Base-by-base conservation (phyloP, 2,888 invertebrate species). In the Caenorhabditis doughertyi region DNA sequence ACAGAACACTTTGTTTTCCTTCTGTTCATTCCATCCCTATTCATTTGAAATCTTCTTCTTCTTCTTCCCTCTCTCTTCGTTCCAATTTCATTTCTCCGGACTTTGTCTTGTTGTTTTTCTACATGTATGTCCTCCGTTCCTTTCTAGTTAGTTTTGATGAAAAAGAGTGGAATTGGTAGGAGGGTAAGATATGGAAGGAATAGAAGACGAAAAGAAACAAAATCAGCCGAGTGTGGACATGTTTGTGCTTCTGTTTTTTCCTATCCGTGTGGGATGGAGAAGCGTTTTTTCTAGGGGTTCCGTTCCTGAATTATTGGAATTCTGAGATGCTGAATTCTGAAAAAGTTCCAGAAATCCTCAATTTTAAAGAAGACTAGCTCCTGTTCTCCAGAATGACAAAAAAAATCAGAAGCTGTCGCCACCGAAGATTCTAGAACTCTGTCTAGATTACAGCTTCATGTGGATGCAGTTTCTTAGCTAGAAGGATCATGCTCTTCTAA, bases 221-320 rank as follows among this genome's bases (percentile, higher is more conserved):
- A 73, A 73, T 73, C 64, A 73, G 64, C 64, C 73, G 55, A 64
- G 73, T 72, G 62, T 71, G 39, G 71, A 60, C 71, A 60, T 71
- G 60, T 55, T 11, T 47, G 58, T 42, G 25, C 27, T 23, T 13
- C 27, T 4, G 9, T 39, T 58, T 58, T 21, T 39, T 32, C 32
- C n/a, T n/a, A n/a, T n/a, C 53, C n/a, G n/a, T n/a, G n/a, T n/a
- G n/a, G 39, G 39, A 9, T 39, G 32, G 32, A 39, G 16, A 39
- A 39, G 39, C n/a, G n/a, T n/a, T n/a, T n/a, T n/a, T n/a, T n/a
- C n/a, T n/a, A n/a, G n/a, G n/a, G n/a, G 47, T 47, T 47, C 4
- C 18, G 21, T 18, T 47, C 18, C 47, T 9, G 47, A 18, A 47
- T n/a, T n/a, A 47, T 47, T 18, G 44, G n/a, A n/a, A 44, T 7